Base-by-base conservation (phyloP, 2,888 invertebrate species). In the Metallyticus violacea region DNA sequence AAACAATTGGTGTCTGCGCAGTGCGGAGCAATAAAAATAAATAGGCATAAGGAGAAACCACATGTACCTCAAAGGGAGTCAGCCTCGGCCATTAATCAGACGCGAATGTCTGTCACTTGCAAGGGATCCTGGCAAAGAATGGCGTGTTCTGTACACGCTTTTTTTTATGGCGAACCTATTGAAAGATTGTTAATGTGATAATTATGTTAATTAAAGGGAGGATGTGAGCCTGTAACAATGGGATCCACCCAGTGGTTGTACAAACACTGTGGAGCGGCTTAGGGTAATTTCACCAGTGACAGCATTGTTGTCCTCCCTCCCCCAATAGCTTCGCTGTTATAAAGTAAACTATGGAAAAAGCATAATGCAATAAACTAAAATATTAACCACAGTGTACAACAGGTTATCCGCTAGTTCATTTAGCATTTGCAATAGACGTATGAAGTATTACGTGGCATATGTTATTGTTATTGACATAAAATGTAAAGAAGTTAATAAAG, bases 141-240 rank as follows among this genome's bases (percentile, higher is more conserved):
- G 40, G 40, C 40, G 40, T 62, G 40, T 62, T 62, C n/a, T n/a
- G n/a, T n/a, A n/a, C n/a, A n/a, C n/a, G n/a, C n/a, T n/a, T n/a
- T n/a, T n/a, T 62, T 62, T 15, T 62, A 62, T 62, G 40, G 40
- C 85, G 27, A 22, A 76, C 76, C 88, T 86, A 88, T 88, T 88
- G 86, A 88, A 86, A 85, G 29, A 85, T 87, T 86, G 83, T 87
- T 88, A 86, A 88, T 88, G 88, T 85, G 87, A 87, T 87, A 87
- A 87, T 87, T 88, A 88, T 88, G 88, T 80, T 88, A 88, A 88
- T 88, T 87, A 87, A 85, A 30, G 82, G 25, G 84, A 81, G 83
- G 83, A 62, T 62, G 40, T 22, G 84, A 81, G 83, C 76, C 9
- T 62, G 40, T 22, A 62, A 62, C 40, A 62, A 62, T 62, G 22